Conservation (phyloP, 1,140 invertebrate species). For the Megathymus violae region DNA sequence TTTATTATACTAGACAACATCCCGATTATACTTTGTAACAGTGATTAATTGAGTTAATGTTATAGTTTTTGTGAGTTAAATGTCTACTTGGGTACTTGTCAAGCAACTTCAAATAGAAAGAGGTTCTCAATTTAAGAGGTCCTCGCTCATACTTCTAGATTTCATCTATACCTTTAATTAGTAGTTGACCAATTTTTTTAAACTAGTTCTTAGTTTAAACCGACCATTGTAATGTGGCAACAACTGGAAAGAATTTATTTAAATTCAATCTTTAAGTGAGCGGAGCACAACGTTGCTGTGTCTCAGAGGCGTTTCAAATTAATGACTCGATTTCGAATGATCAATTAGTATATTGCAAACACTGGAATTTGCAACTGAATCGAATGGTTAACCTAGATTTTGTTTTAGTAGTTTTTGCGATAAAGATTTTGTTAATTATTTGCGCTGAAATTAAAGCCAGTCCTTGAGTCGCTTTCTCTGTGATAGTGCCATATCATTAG, state of each 20-base stretch:
- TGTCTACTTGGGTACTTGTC: background rate
- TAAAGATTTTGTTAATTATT: conserved; percentile 2
- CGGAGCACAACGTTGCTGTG: conserved; percentile 3
- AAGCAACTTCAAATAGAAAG: background rate
- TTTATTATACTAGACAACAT: too few relatives aligned
- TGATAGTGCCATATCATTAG: background rate
- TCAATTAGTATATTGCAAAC: conserved; percentile 14
- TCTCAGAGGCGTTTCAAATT: conserved; percentile 5
- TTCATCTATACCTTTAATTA: conserved; percentile 21
- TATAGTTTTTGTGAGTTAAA: conserved; percentile 8
- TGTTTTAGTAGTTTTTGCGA: conserved; percentile 3
- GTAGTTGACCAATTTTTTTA: conserved; percentile 4
- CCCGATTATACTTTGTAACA: conserved; percentile 8
- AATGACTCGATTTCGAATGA: conserved; percentile 1
- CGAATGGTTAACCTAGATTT: conserved; percentile 8
- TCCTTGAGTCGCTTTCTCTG: background rate
- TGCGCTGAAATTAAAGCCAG: background rate
- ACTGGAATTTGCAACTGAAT: conserved; percentile 14
- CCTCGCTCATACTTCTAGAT: background rate
- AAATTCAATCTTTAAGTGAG: conserved; percentile 15
- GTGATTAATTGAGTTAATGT: conserved; percentile 20
- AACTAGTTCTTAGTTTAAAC: conserved; percentile 20
- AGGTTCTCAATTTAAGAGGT: background rate
- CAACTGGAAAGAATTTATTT: conserved; percentile 3
- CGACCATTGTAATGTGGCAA: background rate